Evolutionary conservation across 1,140 invertebrate species (phyloP).

Genomic region (Penaeus vannamei): DNA sequence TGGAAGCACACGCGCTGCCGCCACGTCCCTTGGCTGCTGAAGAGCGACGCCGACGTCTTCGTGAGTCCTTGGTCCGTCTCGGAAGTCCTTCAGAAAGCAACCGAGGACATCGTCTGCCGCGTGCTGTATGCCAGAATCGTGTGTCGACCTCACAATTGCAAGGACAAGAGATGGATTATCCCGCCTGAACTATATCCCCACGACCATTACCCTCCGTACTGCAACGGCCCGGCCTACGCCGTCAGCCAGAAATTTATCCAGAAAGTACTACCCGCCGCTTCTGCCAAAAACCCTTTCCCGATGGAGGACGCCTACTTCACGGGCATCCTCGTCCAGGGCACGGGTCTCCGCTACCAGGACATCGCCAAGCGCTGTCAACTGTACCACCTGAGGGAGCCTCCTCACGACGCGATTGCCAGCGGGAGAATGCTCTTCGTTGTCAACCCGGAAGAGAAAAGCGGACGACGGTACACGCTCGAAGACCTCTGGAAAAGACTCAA

Average conservation of each 20-base stretch:
- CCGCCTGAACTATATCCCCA: not conserved
- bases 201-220: not conserved
- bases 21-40: constrained; percentile 64
- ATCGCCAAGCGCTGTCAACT: not conserved
- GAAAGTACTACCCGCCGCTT: not conserved
- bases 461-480: not conserved
- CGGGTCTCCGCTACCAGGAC: not conserved
- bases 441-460: not conserved
- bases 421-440: not conserved
- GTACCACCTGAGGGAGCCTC: not conserved
- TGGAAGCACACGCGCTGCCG: constrained; percentile 70
- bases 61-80: constrained; percentile 70
- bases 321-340: not conserved
- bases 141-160: not conserved
- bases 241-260: not conserved
- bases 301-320: constrained; percentile 34
- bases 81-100: constrained; percentile 22
- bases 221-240: constrained; percentile 34
- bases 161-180: not conserved
- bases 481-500: not conserved
- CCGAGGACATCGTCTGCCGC: not conserved
- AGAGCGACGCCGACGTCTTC: constrained; percentile 69
- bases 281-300: not conserved
- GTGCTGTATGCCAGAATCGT: not conserved
- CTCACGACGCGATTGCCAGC: not conserved